A percentile compares a stretch with the other conserved stretches of the same genome.
Evolutionary conservation across 2,113 vertebrate genomes (phyloP).

Genomic region (Nesoenas mayeri): DNA sequence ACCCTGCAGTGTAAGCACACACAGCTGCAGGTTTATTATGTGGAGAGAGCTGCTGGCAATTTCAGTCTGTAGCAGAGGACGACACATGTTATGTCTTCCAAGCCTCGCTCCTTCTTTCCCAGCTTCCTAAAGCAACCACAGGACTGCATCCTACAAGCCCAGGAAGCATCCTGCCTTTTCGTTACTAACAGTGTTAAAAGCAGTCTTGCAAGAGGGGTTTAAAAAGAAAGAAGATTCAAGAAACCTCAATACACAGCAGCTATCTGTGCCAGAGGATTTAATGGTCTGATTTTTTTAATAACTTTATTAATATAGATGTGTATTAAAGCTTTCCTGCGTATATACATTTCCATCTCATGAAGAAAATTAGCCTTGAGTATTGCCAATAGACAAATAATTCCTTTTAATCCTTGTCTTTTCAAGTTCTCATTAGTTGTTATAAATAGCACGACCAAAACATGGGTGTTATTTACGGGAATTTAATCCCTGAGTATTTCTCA

Average conservation of each 20-base stretch:
- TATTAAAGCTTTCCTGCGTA: slow-evolving; percentile 9
- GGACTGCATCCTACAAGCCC: not conserved
- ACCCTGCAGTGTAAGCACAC: not conserved
- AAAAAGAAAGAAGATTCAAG: not conserved
- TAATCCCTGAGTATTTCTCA: slow-evolving; percentile 14
- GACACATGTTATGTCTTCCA: not conserved
- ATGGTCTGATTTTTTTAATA: slow-evolving; percentile 28
- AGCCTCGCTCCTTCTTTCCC: not conserved
- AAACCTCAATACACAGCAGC: not conserved
- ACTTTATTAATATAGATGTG: slow-evolving; percentile 5
- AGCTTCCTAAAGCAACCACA: not conserved
- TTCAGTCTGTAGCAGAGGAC: not conserved
- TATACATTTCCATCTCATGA: slow-evolving; percentile 3
- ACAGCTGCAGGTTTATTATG: not conserved
- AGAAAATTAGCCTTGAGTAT: slow-evolving; percentile 34
- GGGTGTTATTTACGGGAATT: slow-evolving; percentile 10
- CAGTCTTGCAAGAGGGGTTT: not conserved
- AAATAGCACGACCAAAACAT: slow-evolving; percentile 34
- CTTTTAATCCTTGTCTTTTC: slow-evolving; percentile 40
- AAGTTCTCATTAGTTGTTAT: slow-evolving; percentile 37
- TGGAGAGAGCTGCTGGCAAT: not conserved
- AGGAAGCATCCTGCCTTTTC: not conserved
- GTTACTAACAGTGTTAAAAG: not conserved
- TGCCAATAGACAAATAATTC: slow-evolving; percentile 48
- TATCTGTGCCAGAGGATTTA: not conserved